Evolutionary conservation across 2,797 vertebrate genomes (phyloP), one percentile per base, ranked within the genome.

Genomic region (Tapera naevia): DNA sequence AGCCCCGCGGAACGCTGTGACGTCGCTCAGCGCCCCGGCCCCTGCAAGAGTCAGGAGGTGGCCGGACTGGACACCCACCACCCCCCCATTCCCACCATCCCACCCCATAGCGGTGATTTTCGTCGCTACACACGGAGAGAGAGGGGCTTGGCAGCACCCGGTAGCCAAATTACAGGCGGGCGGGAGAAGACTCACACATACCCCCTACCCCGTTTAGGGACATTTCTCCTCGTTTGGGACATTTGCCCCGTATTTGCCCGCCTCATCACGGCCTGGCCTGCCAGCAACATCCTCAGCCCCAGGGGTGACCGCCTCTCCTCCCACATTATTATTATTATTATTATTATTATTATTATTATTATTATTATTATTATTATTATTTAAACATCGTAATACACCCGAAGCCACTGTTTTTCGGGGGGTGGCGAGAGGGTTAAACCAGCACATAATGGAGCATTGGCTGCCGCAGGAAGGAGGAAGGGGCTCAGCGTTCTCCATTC

Each of bases 391-490:
- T 62, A 71, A 74, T 57, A 30, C 0, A 23, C 7, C n/a, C 10
- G 33, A 41, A 61, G 22, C 0, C 16, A 1, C 28, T 53, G 61
- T 56, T 57, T 41, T 41, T n/a, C n/a, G n/a, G 3, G 54, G 62
- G n/a, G 37, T 17, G n/a, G n/a, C 46, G 57, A 67, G 41, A 12
- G 65, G 39, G 61, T 67, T 88, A 83, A 92, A 15, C 4, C 60
- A 27, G 24, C 43, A 39, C 39, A 0, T 16, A 8, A 3, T 2
- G 11, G 57, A 64, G 54, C 80, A 7, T 7, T 66, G 45, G 21
- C 54, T 33, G 0, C 85, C 10, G 74, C 95, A 89, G 95, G 92
- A 86, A 95, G 78, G 60, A 94, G 89, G 89, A 93, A 95, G 93
- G 94, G 79, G 88, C 91, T 93, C 25, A 67, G 67, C 50, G 50